These are phyloP conservation scores for Drosophila varians DNA, from an alignment of 1,140 invertebrate species.

Conservation along the genomic window DNA sequence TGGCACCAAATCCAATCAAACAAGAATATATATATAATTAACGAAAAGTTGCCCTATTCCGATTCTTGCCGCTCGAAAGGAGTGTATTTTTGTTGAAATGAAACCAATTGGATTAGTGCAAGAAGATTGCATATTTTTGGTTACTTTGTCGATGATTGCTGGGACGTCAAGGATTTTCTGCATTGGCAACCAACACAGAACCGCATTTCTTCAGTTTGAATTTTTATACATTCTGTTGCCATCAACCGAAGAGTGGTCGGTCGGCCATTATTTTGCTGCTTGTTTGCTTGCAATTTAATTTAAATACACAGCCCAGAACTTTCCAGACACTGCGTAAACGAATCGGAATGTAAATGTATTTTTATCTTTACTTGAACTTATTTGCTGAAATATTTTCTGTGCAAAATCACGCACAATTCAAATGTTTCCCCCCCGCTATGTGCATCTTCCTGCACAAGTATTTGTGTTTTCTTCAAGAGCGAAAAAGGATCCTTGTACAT, in stretches of 20 bases:
- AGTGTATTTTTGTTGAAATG: background rate
- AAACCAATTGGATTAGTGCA: constrained; percentile 5
- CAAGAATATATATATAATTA: background rate
- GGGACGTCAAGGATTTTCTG: constrained; percentile 11
- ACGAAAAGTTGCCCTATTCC: background rate
- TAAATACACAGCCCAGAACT: constrained; percentile 40
- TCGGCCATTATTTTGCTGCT: constrained; percentile 37
- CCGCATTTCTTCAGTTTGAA: constrained; percentile 1
- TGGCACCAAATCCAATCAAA: background rate
- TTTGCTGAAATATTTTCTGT: constrained; percentile 36
- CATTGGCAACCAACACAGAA: constrained; percentile 18
- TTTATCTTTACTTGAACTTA: constrained; percentile 15
- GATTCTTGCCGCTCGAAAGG: background rate
- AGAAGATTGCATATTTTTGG: constrained; percentile 1
- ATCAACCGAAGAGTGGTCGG: constrained; percentile 27
- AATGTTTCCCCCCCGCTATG: constrained; percentile 15
- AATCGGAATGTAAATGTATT: constrained; percentile 37
- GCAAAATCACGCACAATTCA: constrained; percentile 51
- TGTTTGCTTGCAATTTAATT: constrained; percentile 48
- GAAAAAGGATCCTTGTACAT: constrained; percentile 17
- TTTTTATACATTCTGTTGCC: constrained; percentile 17
- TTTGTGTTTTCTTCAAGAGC: background rate
- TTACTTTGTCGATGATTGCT: constrained; percentile 15
- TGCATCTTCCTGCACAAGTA: constrained; percentile 9
- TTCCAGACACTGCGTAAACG: constrained; percentile 46